Conservation (phyloP, 2,888 invertebrate genomes). For the Aethes cnicana region DNA sequence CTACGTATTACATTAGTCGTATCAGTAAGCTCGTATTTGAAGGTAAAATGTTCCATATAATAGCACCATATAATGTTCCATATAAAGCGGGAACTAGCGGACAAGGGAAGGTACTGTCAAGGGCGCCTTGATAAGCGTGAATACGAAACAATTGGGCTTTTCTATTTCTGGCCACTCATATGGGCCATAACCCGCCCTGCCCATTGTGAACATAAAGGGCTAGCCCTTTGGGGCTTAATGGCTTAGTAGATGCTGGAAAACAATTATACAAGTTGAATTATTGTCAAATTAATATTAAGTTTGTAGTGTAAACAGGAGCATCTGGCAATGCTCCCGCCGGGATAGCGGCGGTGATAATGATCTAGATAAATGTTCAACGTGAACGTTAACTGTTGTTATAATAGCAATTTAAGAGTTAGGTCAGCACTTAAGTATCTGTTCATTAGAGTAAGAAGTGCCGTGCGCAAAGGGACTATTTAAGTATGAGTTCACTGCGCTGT, state of each 20-base stretch:
- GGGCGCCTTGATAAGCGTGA: constrained; percentile 13
- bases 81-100: neutral
- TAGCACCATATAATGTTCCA: neutral
- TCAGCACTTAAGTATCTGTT: too few species aligned
- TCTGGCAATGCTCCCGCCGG: constrained; percentile 16
- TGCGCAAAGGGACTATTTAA: too few species aligned
- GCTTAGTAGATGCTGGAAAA: constrained; percentile 21
- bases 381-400: neutral
- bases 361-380: neutral
- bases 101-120: constrained; percentile 2
- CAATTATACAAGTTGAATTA: constrained; percentile 28
- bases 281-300: constrained; percentile 27
- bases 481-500: too few species aligned
- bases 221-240: constrained; percentile 14
- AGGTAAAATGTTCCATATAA: neutral
- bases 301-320: constrained; percentile 16
- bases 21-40: too few species aligned
- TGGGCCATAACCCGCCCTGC: constrained; percentile 1
- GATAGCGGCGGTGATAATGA: constrained; percentile 1
- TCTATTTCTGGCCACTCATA: constrained; percentile 20
- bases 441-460: too few species aligned
- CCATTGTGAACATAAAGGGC: constrained; percentile 17
- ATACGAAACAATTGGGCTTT: constrained; percentile 16
- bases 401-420: neutral
- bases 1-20: too few species aligned